phyloP scores from a whole-genome alignment of 2,113 vertebrate species.

The Oryzias woworae region DNA sequence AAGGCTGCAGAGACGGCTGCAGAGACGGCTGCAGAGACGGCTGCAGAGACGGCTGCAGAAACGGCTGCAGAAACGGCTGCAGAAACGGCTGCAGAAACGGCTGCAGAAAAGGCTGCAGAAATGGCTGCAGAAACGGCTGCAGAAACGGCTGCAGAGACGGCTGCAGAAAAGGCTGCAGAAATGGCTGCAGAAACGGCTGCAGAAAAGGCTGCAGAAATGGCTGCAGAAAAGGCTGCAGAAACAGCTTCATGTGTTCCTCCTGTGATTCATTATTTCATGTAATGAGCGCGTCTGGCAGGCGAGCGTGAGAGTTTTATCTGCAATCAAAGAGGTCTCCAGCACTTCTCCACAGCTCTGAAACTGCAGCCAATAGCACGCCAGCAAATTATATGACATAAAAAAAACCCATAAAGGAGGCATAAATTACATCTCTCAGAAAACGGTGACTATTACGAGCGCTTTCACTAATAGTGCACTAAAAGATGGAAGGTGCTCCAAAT shows the following conservation, averaged over 20 bases:
- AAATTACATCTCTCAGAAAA: slow-evolving; percentile 76
- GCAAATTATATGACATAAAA: slow-evolving; percentile 78
- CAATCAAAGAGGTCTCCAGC: slow-evolving; percentile 63
- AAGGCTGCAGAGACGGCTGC: no score
- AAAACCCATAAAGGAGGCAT: slow-evolving; percentile 71
- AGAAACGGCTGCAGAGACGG: no score
- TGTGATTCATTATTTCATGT: slow-evolving; percentile 69
- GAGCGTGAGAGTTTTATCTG: slow-evolving; percentile 70
- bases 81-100: no score
- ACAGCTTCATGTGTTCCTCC: slow-evolving; percentile 15
- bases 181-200: no score
- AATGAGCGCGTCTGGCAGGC: slow-evolving; percentile 67
- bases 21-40: no score
- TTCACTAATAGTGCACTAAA: slow-evolving; percentile 77
- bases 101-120: no score
- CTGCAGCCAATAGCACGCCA: slow-evolving; percentile 50
- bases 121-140: no score
- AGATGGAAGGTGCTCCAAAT: slow-evolving; percentile 70
- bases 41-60: no score
- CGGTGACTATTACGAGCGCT: slow-evolving; percentile 69
- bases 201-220: no score
- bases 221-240: no score
- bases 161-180: no score
- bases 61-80: no score
- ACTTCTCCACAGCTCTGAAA: slow-evolving; percentile 49